phyloP scores from a whole-genome alignment of 37 sponge, comb jelly and placozoan species.

The Sycon ciliatum region DNA sequence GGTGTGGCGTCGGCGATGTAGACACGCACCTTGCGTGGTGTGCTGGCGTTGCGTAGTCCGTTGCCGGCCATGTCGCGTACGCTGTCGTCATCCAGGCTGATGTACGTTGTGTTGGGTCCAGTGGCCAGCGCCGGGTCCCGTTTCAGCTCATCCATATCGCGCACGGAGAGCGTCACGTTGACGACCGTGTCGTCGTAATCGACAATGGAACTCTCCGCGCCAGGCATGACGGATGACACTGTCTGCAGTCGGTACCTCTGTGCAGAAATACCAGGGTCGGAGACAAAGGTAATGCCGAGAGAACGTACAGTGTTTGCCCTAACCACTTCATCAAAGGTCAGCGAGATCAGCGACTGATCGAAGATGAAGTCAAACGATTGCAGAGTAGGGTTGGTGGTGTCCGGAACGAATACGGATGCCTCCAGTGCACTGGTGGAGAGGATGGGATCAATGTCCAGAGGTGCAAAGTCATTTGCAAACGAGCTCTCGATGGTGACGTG shows the following conservation, averaged over 20 bases:
- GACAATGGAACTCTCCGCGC: conserved; percentile 24
- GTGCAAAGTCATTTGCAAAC: conserved; percentile 49
- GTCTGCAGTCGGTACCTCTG: conserved; percentile 51
- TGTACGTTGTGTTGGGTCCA: conserved; percentile 38
- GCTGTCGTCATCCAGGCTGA: conserved; percentile 26
- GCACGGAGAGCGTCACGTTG: conserved; percentile 35
- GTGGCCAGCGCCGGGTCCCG: conserved; percentile 49
- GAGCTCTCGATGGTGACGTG: conserved; percentile 33
- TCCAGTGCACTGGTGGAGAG: conserved; percentile 23
- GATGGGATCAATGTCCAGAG: conserved; percentile 49
- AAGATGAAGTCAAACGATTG: conserved; percentile 47
- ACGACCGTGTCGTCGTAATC: conserved; percentile 51
- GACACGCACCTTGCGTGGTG: conserved; percentile 30
- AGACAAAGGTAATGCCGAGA: conserved; percentile 23
- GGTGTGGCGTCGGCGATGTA: conserved; percentile 42
- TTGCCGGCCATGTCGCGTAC: conserved; percentile 63
- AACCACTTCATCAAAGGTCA: conserved; percentile 70
- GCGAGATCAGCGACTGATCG: conserved; percentile 35
- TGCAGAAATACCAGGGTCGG: conserved; percentile 42
- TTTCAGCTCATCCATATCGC: conserved; percentile 74
- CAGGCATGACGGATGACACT: conserved; percentile 45
- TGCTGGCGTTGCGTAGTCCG: conserved; percentile 32
- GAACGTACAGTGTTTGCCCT: conserved; percentile 30
- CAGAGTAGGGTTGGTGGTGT: conserved; percentile 40
- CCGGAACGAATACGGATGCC: conserved; percentile 21